Base-by-base conservation (phyloP, 2,888 invertebrate genomes). In the Crossocerus cetratus region DNA sequence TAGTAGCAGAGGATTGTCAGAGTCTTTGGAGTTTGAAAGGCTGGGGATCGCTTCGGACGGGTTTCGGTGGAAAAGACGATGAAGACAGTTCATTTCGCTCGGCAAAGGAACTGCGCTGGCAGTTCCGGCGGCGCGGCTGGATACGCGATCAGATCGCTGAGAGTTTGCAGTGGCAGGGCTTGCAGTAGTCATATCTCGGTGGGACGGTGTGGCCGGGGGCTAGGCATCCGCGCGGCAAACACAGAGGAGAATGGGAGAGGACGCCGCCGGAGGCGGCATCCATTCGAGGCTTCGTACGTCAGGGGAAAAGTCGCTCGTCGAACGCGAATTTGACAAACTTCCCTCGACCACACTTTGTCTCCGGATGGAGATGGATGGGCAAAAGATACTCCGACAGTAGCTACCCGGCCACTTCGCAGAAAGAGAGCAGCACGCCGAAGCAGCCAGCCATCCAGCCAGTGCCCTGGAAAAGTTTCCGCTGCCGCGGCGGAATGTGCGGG, bases 291-390 rank as follows among this genome's bases (percentile, higher is more conserved):
- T 21, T 18, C 20, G 22, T 44, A 21, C 32, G 32, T 32, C 32
- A 13, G 16, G 44, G 54, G 44, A 55, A 67, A 61, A 67, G 55
- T 45, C 66, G 23, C 45, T 45, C 66, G 18, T 42, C 23, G 64
- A 43, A 54, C 53, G 58, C 20, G 66, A 76, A 76, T 76, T 73
- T 74, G 74, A 76, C 76, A 62, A 78, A 78, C 63, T 71, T 71
- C 59, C 57, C 23, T n/a, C 49, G 69, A 5, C 49, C 60, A 32
- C 58, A 22, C 68, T 73, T 71, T 73, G 77, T 74, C 74, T 59
- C 67, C 56, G 54, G 53, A 53, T 57, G 44, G 23, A 54, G 61
- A 76, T 54, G 62, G 65, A 76, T 67, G 55, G 67, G 23, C 49
- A 45, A 65, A 67, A 62, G 73, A 76, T 76, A 75, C n/a, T 55